A percentile compares a stretch with the other conserved stretches of the same genome.
These are phyloP conservation scores for Monarcha castaneiventris DNA, from an alignment of 2,113 vertebrate genomes.

Conservation along the genomic window DNA sequence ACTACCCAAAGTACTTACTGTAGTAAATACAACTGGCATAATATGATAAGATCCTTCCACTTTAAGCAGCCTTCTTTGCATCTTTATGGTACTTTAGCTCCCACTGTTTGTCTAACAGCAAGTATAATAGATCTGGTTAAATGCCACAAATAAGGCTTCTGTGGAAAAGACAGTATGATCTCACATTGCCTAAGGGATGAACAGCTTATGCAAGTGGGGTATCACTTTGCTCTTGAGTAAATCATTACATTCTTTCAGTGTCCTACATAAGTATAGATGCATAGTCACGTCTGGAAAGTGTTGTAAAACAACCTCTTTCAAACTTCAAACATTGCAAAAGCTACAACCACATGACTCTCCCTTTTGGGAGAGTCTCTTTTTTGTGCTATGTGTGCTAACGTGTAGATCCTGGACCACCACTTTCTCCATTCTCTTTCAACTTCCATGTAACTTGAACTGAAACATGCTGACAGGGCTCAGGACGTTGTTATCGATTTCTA, in stretches of 20 bases:
- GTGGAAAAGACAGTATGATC: slow-evolving; percentile 27
- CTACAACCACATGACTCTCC: background rate
- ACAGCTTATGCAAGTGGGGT: slow-evolving; percentile 18
- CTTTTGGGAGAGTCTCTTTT: background rate
- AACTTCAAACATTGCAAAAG: background rate
- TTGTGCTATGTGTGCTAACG: background rate
- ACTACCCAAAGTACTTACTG: background rate
- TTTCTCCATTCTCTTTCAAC: background rate
- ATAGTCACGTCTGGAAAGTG: background rate
- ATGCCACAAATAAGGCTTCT: background rate
- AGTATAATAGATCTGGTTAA: slow-evolving; percentile 8
- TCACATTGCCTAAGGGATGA: slow-evolving; percentile 25
- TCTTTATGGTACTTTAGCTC: background rate
- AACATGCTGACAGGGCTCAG: background rate
- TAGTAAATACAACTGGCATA: background rate
- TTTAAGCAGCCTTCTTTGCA: slow-evolving; percentile 6
- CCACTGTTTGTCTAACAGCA: background rate
- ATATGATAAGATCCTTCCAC: background rate
- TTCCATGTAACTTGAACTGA: background rate
- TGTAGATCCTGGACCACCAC: background rate
- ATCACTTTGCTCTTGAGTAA: slow-evolving; percentile 44
- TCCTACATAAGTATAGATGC: slow-evolving; percentile 5
- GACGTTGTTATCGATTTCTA: background rate
- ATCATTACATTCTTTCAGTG: slow-evolving; percentile 23
- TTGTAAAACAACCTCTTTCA: background rate